Evolutionary conservation across 2,888 invertebrate species (phyloP).

Genomic region (Eilema depressum): DNA sequence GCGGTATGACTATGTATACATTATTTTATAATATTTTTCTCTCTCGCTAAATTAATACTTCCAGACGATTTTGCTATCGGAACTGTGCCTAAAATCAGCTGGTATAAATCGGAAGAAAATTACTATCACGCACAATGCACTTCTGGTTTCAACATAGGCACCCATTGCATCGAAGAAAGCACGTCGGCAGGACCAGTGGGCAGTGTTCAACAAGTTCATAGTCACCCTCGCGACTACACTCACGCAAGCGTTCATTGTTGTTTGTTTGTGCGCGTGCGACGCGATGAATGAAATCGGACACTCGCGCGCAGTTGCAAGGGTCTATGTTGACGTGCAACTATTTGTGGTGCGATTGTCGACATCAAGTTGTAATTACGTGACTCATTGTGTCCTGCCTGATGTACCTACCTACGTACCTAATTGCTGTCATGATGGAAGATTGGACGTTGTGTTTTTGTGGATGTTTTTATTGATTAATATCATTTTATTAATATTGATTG

Average conservation of each 20-base stretch:
- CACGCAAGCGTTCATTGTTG: slow-evolving; percentile 47
- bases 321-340: slow-evolving; percentile 10
- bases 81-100: too few species aligned
- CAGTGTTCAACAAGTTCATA: slow-evolving; percentile 48
- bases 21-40: too few species aligned
- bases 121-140: neutral
- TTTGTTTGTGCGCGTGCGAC: slow-evolving; percentile 49
- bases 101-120: too few species aligned
- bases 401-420: neutral
- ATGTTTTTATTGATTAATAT: neutral
- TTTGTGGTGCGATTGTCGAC: slow-evolving; percentile 11
- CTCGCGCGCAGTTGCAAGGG: slow-evolving; percentile 43
- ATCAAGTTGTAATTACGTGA: slow-evolving; percentile 1
- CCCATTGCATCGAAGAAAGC: slow-evolving; percentile 23
- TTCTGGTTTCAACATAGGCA: slow-evolving; percentile 1
- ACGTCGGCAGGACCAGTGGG: slow-evolving; percentile 25
- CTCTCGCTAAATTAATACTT: too few species aligned
- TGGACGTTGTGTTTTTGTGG: neutral
- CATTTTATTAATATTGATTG: neutral
- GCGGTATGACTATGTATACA: too few species aligned
- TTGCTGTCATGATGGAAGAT: neutral
- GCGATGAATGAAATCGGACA: slow-evolving; percentile 69
- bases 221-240: slow-evolving; percentile 46
- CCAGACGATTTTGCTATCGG: too few species aligned
- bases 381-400: neutral